Conservation (phyloP, 2,888 invertebrate species). For the Drosophila engyochracea region DNA sequence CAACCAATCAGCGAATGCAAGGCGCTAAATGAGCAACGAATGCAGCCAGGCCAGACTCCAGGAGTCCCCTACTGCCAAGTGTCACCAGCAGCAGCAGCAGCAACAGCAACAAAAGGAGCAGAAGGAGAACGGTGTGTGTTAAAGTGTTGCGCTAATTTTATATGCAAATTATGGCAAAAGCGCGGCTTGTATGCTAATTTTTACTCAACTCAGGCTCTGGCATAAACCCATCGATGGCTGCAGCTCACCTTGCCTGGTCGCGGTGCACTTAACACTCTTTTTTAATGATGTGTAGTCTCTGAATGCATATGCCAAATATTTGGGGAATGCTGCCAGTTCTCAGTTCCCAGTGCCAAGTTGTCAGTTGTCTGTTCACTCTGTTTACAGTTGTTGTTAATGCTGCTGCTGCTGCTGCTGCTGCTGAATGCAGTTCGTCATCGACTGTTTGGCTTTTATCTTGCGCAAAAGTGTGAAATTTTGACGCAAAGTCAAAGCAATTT, state of each 20-base stretch:
- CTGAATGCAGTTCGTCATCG: constrained; percentile 40
- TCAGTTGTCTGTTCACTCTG: constrained; percentile 3
- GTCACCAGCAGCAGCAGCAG: constrained; percentile 30
- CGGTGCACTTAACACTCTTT: constrained; percentile 59
- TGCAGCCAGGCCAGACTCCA: not conserved
- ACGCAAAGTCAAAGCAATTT: constrained; percentile 76
- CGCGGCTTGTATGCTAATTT: constrained; percentile 79
- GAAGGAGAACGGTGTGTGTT: constrained; percentile 20
- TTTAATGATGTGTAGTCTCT: constrained; percentile 69
- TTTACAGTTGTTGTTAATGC: constrained; percentile 11
- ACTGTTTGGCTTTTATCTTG: constrained; percentile 64
- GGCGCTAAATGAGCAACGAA: constrained; percentile 67
- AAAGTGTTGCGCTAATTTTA: constrained; percentile 79
- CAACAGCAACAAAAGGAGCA: not conserved
- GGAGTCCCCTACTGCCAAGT: constrained; percentile 34
- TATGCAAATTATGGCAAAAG: constrained; percentile 80
- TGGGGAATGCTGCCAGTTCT: constrained; percentile 60
- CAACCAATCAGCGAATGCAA: constrained; percentile 74
- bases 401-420: constrained; percentile 1
- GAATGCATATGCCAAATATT: constrained; percentile 70
- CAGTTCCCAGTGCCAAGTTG: constrained; percentile 8
- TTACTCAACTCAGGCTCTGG: constrained; percentile 20
- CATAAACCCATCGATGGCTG: constrained; percentile 9
- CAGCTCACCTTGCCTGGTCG: not conserved
- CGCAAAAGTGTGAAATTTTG: constrained; percentile 77